Evolutionary conservation across 30 jellyfish, hydroid and myxozoan species (phyloP).

Genomic region (Euphysa ruthae): DNA sequence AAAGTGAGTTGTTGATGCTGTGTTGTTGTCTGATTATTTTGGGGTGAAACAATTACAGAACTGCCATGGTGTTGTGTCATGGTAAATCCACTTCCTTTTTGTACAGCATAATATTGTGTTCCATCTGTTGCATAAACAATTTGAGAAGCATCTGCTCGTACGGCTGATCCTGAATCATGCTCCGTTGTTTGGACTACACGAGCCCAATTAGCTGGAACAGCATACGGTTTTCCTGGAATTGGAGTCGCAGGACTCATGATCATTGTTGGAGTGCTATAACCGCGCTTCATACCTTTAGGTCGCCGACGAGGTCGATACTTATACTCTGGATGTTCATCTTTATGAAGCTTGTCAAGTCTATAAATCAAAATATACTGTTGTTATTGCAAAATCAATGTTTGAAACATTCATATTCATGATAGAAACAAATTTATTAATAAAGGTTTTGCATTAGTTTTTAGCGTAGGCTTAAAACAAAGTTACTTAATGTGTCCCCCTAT

Average conservation of each 20-base stretch:
- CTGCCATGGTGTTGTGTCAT: conserved; percentile 56
- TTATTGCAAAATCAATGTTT: neutral
- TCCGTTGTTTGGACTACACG: conserved; percentile 38
- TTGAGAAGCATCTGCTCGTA: conserved; percentile 54
- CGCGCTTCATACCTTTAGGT: conserved; percentile 85
- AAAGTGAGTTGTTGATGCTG: conserved; percentile 33
- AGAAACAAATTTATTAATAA: too few species aligned
- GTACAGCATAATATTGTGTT: conserved; percentile 39
- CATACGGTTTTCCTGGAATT: conserved; percentile 47
- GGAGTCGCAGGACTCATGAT: conserved; percentile 40
- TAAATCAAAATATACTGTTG: neutral
- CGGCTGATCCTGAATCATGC: conserved; percentile 20
- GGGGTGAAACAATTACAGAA: conserved; percentile 90
- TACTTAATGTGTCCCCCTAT: too few species aligned
- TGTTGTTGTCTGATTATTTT: conserved; percentile 54
- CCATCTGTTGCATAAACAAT: conserved; percentile 63
- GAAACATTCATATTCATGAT: too few species aligned
- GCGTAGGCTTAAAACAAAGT: too few species aligned
- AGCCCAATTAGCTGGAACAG: conserved; percentile 37
- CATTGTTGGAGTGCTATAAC: conserved; percentile 89
- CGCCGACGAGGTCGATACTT: conserved; percentile 94
- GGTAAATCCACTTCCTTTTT: conserved; percentile 46
- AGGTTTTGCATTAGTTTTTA: too few species aligned
- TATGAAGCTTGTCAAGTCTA: conserved; percentile 85
- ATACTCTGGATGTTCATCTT: conserved; percentile 90